These are phyloP conservation scores for Gopherus evgoodei DNA, from an alignment of 2,113 vertebrate genomes.

Conservation along the genomic window DNA sequence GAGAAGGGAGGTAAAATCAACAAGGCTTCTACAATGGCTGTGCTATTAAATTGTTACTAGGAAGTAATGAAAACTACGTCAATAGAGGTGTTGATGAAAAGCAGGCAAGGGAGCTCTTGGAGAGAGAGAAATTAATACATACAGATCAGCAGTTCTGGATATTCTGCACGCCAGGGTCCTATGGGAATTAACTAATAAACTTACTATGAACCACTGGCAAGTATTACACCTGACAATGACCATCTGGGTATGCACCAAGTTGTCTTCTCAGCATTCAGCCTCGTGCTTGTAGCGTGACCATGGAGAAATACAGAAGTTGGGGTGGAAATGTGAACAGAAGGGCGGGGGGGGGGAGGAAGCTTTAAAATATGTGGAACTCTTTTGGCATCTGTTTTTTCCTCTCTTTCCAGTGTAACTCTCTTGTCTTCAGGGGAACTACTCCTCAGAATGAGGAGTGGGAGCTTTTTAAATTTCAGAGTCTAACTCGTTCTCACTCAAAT, in stretches of 20 bases:
- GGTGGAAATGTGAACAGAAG: not conserved
- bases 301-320: not conserved
- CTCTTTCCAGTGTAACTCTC: not conserved
- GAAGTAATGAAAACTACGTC: conserved; percentile 1
- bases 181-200: conserved; percentile 53
- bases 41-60: not conserved
- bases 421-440: not conserved
- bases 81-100: conserved; percentile 16
- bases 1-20: not conserved
- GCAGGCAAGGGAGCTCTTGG: not conserved
- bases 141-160: conserved; percentile 14
- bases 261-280: conserved; percentile 43
- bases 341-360: not conserved
- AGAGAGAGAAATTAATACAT: conserved; percentile 9
- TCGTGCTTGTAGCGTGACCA: not conserved
- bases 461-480: not conserved
- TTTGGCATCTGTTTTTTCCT: not conserved
- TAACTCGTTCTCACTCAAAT: not conserved
- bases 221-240: conserved; percentile 18
- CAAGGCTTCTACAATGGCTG: not conserved
- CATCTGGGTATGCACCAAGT: conserved; percentile 18
- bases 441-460: not conserved
- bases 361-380: not conserved
- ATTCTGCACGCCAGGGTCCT: conserved; percentile 23
- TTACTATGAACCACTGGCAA: conserved; percentile 29